Evolutionary conservation across 1,140 invertebrate species (phyloP).

Genomic region (Aleiodes sp.): DNA sequence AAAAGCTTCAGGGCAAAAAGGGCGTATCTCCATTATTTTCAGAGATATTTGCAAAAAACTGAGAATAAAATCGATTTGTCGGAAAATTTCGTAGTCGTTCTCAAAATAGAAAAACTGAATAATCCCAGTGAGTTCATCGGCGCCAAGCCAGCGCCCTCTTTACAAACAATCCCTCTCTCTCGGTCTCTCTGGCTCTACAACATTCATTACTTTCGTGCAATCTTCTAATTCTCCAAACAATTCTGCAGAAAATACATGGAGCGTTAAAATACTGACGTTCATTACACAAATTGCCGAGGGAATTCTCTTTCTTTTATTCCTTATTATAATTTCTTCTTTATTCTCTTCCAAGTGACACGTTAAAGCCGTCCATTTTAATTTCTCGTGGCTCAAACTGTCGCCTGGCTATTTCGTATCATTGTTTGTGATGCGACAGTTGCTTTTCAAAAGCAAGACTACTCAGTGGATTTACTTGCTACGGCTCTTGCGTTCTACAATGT

Average conservation of each 20-base stretch:
- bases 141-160: slow-evolving; percentile 16
- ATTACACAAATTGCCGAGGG: too few species aligned
- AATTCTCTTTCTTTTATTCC: not conserved
- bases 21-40: too few species aligned
- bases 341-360: not conserved
- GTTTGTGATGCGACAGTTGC: not conserved
- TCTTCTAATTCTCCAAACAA: not conserved
- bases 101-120: slow-evolving; percentile 51
- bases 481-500: not conserved
- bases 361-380: not conserved
- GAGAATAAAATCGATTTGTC: too few species aligned
- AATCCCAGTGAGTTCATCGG: slow-evolving; percentile 17
- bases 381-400: not conserved
- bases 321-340: not conserved
- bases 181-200: not conserved
- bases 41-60: too few species aligned
- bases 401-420: not conserved
- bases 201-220: not conserved
- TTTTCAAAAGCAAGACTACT: not conserved
- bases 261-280: too few species aligned
- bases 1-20: too few species aligned
- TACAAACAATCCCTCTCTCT: not conserved
- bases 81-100: slow-evolving; percentile 43
- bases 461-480: not conserved
- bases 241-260: too few species aligned